A percentile compares a stretch with the other conserved stretches of the same genome.
Conservation (phyloP, 2,113 vertebrate genomes). For the Anthoscopus minutus region DNA sequence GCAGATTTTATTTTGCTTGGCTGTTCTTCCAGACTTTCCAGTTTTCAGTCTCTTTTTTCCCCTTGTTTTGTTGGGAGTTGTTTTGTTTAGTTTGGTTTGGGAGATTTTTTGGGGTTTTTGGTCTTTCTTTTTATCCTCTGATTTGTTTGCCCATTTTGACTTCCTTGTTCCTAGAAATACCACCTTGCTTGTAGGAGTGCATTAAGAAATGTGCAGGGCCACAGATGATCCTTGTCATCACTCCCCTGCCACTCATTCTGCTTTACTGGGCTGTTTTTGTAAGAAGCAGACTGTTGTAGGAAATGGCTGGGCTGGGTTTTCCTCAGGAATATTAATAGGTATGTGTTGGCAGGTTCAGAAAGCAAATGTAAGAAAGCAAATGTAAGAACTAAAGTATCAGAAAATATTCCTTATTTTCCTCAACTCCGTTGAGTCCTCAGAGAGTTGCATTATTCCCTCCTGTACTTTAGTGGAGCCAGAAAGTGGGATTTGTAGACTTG, state of each 20-base stretch:
- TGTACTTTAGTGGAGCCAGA: neutral
- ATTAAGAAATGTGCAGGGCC: neutral
- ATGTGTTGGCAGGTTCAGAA: neutral
- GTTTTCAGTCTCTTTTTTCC: neutral
- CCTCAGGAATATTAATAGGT: neutral
- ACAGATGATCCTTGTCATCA: neutral
- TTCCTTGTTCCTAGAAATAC: neutral
- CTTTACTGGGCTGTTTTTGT: neutral
- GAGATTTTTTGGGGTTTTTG: fast-evolving
- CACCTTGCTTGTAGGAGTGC: neutral
- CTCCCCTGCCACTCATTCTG: neutral
- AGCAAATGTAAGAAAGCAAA: too few species aligned
- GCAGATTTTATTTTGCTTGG: neutral
- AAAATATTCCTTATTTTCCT: neutral
- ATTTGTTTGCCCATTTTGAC: neutral
- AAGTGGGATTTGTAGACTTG: neutral
- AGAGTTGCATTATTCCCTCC: neutral
- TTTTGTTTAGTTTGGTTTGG: neutral
- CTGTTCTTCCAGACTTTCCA: neutral
- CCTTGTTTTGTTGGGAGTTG: too few species aligned
- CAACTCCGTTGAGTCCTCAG: neutral
- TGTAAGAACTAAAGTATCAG: neutral
- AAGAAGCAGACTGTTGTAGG: neutral
- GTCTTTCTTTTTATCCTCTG: fast-evolving
- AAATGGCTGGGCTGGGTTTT: neutral